A percentile compares a stretch with the other conserved stretches of the same genome.
Evolutionary conservation across 2,888 invertebrate genomes (phyloP).

Genomic region (Iphiclides podalirius): DNA sequence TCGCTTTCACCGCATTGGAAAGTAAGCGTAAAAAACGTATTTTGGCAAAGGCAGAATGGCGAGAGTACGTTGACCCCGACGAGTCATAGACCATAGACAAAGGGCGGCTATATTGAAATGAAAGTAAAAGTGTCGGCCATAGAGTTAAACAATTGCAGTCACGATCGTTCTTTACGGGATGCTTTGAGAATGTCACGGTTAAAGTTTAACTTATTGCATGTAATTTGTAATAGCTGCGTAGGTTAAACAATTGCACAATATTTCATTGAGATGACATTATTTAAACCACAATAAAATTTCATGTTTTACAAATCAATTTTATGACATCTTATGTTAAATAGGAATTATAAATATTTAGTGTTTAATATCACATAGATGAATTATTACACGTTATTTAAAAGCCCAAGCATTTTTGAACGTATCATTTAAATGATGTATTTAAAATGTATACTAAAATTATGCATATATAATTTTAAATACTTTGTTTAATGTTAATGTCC

Average conservation of each 20-base stretch:
- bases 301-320: neutral
- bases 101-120: slow-evolving; percentile 64
- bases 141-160: slow-evolving; percentile 45
- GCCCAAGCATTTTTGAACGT: too few species aligned
- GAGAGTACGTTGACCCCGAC: slow-evolving; percentile 64
- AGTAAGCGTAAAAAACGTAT: slow-evolving; percentile 78
- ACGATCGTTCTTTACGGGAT: slow-evolving; percentile 67
- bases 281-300: slow-evolving; percentile 2
- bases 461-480: too few species aligned
- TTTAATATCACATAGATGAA: too few species aligned
- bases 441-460: too few species aligned
- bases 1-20: slow-evolving; percentile 80
- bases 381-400: too few species aligned
- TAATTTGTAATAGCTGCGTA: slow-evolving; percentile 46
- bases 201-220: slow-evolving; percentile 43
- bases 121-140: slow-evolving; percentile 69
- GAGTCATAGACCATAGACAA: slow-evolving; percentile 68
- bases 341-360: too few species aligned
- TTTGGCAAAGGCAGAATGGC: slow-evolving; percentile 74
- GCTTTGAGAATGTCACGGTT: slow-evolving; percentile 78
- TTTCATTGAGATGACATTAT: slow-evolving; percentile 31
- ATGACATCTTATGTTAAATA: too few species aligned
- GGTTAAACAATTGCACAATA: slow-evolving; percentile 42
- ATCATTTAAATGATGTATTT: too few species aligned
- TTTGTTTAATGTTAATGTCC: too few species aligned